Evolutionary conservation across 2,113 vertebrate species (phyloP).

Genomic region (Nibea albiflora): DNA sequence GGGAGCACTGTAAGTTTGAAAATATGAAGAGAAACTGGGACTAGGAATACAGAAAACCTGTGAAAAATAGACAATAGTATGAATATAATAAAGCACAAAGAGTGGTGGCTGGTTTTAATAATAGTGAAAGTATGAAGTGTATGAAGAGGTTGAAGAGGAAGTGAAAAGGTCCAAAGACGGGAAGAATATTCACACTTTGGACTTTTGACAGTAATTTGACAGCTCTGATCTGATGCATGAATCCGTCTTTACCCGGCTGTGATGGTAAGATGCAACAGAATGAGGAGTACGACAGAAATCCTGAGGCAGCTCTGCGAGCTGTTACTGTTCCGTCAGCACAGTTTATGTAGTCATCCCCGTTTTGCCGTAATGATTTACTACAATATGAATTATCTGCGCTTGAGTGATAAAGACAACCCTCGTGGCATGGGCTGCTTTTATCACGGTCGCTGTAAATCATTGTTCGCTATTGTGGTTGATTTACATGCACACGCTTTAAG

Average conservation of each 20-base stretch:
- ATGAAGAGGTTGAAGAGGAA: background rate
- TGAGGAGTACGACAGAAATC: background rate
- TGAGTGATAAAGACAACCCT: conserved; percentile 24
- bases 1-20: background rate
- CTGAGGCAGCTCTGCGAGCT: background rate
- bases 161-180: too few species aligned
- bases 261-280: background rate
- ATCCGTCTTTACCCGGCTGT: too few species aligned
- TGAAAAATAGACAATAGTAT: background rate
- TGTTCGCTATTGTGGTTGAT: background rate
- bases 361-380: conserved; percentile 32
- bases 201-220: background rate
- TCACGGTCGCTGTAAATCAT: conserved; percentile 46
- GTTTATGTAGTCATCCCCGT: background rate
- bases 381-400: conserved; percentile 35
- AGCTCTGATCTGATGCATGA: too few species aligned
- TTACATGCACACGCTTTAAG: conserved; percentile 4
- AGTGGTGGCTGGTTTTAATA: too few species aligned
- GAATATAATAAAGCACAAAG: background rate
- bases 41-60: background rate
- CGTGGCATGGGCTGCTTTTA: conserved; percentile 13
- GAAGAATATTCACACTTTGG: background rate
- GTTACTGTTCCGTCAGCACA: background rate
- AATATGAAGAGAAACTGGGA: background rate
- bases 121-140: background rate